Evolutionary conservation across 2,113 vertebrate species (phyloP).

Genomic region (Chionodraco myersi): DNA sequence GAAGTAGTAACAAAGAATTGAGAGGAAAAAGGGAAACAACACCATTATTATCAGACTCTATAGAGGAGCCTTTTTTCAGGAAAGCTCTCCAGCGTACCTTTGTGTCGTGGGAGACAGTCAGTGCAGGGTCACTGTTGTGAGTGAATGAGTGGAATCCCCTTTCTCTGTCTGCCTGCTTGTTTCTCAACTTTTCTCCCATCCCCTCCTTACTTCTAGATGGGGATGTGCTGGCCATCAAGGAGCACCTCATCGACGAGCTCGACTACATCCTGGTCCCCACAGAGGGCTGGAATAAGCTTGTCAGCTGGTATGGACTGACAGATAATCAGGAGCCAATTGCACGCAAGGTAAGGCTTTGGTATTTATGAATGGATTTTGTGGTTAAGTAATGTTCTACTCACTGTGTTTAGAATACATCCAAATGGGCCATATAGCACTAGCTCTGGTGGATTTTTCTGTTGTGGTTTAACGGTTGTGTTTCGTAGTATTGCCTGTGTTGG

Average conservation of each 20-base stretch:
- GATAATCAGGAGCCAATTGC: constrained; percentile 95
- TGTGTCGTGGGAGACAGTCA: constrained; percentile 42
- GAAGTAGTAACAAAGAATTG: constrained; percentile 44
- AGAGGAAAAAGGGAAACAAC: constrained; percentile 47
- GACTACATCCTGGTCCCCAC: constrained; percentile 98
- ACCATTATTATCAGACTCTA: constrained; percentile 41
- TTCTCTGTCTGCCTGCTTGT: background rate
- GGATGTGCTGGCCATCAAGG: constrained; percentile 94
- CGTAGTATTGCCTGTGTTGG: background rate
- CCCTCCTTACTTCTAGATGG: constrained; percentile 83
- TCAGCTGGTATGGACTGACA: constrained; percentile 96
- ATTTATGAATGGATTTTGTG: background rate
- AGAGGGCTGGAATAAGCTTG: constrained; percentile 97
- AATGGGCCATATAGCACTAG: no score
- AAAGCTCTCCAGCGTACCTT: constrained; percentile 65
- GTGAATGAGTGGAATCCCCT: background rate
- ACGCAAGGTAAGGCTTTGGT: constrained; percentile 88
- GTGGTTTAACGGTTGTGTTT: background rate
- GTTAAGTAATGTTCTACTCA: background rate
- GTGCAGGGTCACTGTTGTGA: constrained; percentile 9
- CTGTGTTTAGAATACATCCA: background rate
- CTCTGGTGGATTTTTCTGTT: background rate
- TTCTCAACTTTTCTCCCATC: constrained; percentile 1
- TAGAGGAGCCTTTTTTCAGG: constrained; percentile 41
- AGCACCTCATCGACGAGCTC: constrained; percentile 98